A percentile compares a stretch with the other conserved stretches of the same genome.
phyloP scores from a whole-genome alignment of 2,113 vertebrate genomes.

The Todiramphus saurophagus region DNA sequence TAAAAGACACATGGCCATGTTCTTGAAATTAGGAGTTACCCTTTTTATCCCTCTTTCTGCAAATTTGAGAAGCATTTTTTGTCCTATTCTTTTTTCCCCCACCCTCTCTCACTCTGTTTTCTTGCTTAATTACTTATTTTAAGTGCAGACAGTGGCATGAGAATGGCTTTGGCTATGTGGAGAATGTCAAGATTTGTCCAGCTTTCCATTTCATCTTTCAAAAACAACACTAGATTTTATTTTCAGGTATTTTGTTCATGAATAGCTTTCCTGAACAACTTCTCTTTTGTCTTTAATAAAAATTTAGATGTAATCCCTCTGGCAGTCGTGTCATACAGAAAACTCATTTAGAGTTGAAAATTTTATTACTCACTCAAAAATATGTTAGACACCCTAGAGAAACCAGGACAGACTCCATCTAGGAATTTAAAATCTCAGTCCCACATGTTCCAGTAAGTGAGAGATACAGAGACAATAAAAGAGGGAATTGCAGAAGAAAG shows the following conservation, averaged over 20 bases:
- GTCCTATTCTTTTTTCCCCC: background rate
- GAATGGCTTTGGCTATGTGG: background rate
- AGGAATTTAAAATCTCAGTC: background rate
- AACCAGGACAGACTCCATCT: background rate
- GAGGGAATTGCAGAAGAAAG: background rate
- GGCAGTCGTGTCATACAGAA: background rate
- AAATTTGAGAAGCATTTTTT: background rate
- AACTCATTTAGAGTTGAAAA: conserved; percentile 33
- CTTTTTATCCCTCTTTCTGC: background rate
- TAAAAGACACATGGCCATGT: background rate
- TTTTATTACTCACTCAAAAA: conserved; percentile 2
- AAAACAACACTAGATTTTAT: background rate
- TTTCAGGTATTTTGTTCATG: background rate
- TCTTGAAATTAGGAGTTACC: background rate
- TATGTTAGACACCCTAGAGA: background rate
- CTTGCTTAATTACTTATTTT: background rate
- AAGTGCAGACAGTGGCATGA: background rate
- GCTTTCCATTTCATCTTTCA: background rate
- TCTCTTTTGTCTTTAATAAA: conserved; percentile 26
- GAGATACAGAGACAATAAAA: background rate
- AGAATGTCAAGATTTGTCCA: background rate
- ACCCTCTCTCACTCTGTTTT: fast-evolving
- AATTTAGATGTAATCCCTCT: conserved; percentile 21
- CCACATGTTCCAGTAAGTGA: background rate
- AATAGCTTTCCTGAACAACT: background rate